Conservation (phyloP, 2,113 vertebrate species). For the Prolemur simus region DNA sequence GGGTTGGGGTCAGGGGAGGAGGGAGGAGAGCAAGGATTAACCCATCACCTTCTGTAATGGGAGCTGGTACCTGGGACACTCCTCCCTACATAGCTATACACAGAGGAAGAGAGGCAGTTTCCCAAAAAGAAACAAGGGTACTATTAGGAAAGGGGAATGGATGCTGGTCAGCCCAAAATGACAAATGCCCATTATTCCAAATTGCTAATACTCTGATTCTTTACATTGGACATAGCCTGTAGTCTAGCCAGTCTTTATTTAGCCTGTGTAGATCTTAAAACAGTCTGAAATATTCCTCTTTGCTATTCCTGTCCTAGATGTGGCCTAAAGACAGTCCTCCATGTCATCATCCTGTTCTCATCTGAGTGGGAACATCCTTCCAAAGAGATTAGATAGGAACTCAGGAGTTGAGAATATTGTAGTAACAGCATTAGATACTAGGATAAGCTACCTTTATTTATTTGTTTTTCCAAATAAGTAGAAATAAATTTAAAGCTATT, state of each 20-base stretch:
- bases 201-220: background rate
- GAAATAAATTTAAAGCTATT: background rate
- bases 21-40: background rate
- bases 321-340: background rate
- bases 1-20: background rate
- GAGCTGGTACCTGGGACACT: background rate
- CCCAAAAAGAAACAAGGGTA: background rate
- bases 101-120: background rate
- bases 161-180: background rate
- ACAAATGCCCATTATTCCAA: background rate
- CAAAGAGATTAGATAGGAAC: background rate
- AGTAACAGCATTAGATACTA: background rate
- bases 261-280: background rate
- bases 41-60: background rate
- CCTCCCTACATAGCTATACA: background rate
- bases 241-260: constrained; percentile 24
- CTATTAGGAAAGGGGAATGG: background rate
- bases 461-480: background rate
- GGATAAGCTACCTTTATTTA: background rate
- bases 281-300: background rate
- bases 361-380: background rate
- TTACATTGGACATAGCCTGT: background rate
- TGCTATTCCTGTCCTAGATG: background rate
- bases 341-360: background rate
- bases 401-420: background rate